Percentiles rank a stretch among this genome's conserved stretches.
These are phyloP conservation scores for Drosophila lacertosa DNA, from an alignment of 1,140 invertebrate species.

Conservation along the genomic window DNA sequence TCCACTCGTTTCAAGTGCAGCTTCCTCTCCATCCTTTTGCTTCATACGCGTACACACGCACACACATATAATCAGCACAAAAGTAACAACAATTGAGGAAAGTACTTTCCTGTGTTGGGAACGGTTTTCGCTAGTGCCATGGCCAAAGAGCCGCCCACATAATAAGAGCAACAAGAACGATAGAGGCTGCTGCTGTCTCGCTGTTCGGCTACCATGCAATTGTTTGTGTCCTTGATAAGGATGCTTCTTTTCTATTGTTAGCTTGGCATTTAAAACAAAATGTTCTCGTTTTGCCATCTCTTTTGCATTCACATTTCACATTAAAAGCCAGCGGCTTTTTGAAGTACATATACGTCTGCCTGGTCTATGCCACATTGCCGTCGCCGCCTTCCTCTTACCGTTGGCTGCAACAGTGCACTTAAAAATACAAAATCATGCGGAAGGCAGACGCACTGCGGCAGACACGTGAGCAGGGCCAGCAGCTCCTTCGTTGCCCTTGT, in stretches of 20 bases:
- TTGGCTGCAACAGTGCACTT: slow-evolving; percentile 68
- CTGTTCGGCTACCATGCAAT: slow-evolving; percentile 35
- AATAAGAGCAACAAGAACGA: slow-evolving; percentile 31
- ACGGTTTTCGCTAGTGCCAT: slow-evolving; percentile 65
- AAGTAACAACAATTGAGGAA: slow-evolving; percentile 80
- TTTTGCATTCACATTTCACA: slow-evolving; percentile 39
- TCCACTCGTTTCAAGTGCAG: slow-evolving; percentile 69
- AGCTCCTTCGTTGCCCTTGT: slow-evolving; percentile 37
- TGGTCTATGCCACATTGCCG: slow-evolving; percentile 25
- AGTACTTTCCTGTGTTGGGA: slow-evolving; percentile 73
- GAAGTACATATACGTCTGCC: slow-evolving; percentile 56
- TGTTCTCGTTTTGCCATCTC: slow-evolving; percentile 30
- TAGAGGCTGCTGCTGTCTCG: slow-evolving; percentile 4
- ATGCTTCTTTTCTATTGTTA: slow-evolving; percentile 82
- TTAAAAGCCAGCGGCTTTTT: slow-evolving; percentile 66
- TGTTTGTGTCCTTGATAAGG: slow-evolving; percentile 77
- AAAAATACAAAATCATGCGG: slow-evolving; percentile 80
- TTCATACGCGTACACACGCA: slow-evolving; percentile 13
- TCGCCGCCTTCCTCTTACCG: background rate
- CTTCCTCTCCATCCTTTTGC: slow-evolving; percentile 33
- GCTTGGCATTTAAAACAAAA: slow-evolving; percentile 78
- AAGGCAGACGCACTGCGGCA: slow-evolving; percentile 69
- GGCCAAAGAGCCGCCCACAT: slow-evolving; percentile 13
- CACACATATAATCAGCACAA: slow-evolving; percentile 65
- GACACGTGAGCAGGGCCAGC: slow-evolving; percentile 41